Base-by-base conservation (phyloP, 2,797 vertebrate genomes). In the Choloepus didactylus region DNA sequence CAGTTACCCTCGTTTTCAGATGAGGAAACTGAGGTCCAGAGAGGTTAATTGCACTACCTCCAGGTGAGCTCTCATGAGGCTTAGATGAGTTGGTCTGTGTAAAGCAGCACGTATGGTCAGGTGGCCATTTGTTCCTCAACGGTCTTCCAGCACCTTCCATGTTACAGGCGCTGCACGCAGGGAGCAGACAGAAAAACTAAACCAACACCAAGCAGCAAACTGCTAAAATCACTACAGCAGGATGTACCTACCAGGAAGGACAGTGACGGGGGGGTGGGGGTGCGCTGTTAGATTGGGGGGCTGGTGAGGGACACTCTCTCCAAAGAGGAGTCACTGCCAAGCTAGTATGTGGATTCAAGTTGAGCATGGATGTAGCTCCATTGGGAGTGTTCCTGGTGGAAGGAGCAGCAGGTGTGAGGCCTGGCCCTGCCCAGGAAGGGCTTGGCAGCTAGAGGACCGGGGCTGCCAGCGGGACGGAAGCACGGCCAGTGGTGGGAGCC, bases 401-500 rank as follows among this genome's bases (percentile, higher is more conserved):
- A n/a, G 35, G 54, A 7, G 8, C 6, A 15, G 9, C 56, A 80
- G 25, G 35, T 41, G 25, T 41, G 35, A 80, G 56, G 25, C 25
- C 25, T 38, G 3, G 1, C 76, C 12, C 38, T n/a, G 12, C 21
- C 2, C 11, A 15, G 56, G 25, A 41, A 21, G 14, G 25, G 14
- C 1, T 0, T 41, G 25, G 56, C 64, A 67, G 29, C 31, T n/a
- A 15, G n/a, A 15, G 31, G 5, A 31, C 31, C 29, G 1, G 23
- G 46, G 75, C 35, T 11, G 12, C 19, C 38, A 23, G 66, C 1
- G 5, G 35, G 0, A 3, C 25, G 18, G 51, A 77, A 18, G n/a
- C 3, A 0, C 7, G 38, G 25, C 15, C 35, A 29, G 77, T 9
- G 56, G 1, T 4, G n/a, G n/a, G n/a, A 6, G 0, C 15, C 18